Conservation (phyloP, 1,140 invertebrate species). For the Drosophila sp. region DNA sequence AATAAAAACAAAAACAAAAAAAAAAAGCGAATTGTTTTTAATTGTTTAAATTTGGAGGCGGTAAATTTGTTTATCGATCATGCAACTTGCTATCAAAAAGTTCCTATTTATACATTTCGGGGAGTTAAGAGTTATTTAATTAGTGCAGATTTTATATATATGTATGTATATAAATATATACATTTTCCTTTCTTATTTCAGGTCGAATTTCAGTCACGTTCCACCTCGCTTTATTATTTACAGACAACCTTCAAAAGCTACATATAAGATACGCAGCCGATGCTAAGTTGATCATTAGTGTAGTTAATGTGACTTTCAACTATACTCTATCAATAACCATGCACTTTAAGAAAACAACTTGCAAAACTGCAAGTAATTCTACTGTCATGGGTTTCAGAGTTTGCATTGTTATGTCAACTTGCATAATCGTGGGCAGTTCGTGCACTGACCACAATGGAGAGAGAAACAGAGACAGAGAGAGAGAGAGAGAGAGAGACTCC, state of each 20-base stretch:
- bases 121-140: too few species aligned
- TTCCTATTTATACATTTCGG: too few species aligned
- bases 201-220: conserved; percentile 1
- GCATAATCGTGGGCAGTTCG: conserved; percentile 49
- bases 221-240: neutral
- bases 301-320: neutral
- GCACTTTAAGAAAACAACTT: neutral
- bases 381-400: neutral
- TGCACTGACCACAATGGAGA: conserved; percentile 16
- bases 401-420: conserved; percentile 33
- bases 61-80: neutral
- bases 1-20: conserved; percentile 38
- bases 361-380: conserved; percentile 21
- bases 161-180: too few species aligned
- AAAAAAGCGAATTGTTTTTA: conserved; percentile 3
- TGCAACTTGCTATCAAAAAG: neutral
- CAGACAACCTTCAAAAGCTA: conserved; percentile 13
- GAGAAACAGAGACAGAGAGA: too few species aligned
- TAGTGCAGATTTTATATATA: neutral
- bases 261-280: neutral
- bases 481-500: too few species aligned
- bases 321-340: conserved; percentile 6
- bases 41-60: neutral
- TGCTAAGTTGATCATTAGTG: conserved; percentile 20
- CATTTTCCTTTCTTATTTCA: neutral